Percentiles rank a stretch among this genome's conserved stretches.
Conservation (phyloP, 2,797 vertebrate species). For the Mus caroli region DNA sequence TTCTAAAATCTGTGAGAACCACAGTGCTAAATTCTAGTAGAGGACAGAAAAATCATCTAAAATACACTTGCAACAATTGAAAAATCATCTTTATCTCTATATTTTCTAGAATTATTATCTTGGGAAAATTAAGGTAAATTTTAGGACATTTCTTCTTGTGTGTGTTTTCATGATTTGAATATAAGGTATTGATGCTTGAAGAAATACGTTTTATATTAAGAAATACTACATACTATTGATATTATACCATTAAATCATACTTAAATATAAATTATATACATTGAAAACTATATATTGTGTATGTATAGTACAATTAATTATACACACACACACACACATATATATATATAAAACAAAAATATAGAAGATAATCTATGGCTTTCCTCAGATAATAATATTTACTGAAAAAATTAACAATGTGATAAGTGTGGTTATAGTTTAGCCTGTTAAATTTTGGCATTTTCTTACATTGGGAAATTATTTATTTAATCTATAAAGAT, state of each 20-base stretch:
- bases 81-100: not conserved
- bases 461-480: not conserved
- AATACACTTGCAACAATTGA: rapidly evolving
- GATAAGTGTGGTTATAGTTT: not conserved
- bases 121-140: not conserved
- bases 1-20: not conserved
- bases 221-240: not conserved
- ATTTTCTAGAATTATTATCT: not conserved
- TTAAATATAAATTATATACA: no score
- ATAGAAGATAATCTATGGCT: not conserved
- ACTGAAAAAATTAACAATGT: not conserved
- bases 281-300: not conserved
- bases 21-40: not conserved
- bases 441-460: not conserved
- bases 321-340: no score
- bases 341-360: not conserved
- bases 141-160: not conserved
- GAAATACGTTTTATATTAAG: not conserved
- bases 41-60: not conserved
- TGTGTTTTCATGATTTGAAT: not conserved
- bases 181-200: not conserved
- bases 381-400: not conserved
- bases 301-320: not conserved
- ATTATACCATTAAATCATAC: not conserved
- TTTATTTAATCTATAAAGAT: not conserved